Base-by-base conservation (phyloP, 2,113 vertebrate species). In the Addax nasomaculatus region DNA sequence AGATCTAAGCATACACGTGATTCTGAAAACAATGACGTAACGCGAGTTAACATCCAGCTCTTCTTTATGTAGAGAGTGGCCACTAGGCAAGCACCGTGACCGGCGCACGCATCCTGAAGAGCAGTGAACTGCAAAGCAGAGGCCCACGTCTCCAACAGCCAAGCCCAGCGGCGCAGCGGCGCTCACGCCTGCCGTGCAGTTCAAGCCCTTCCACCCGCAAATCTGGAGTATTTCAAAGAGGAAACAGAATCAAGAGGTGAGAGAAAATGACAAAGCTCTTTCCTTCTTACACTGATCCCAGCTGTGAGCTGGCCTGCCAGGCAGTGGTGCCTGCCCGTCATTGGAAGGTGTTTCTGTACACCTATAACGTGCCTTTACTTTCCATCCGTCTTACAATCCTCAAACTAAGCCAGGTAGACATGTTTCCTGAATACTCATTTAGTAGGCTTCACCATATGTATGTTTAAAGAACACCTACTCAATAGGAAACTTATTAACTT, bases 401-500 rank as follows among this genome's bases (percentile, higher is more conserved):
- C n/a, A 95, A 57, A 86, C 49, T 33, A 89, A 85, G 58, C 55
- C 33, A 91, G 43, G 43, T 47, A 51, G 78, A 76, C 92, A 64
- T 53, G 29, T 53, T 85, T 88, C 53, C 89, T 81, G 49, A 85
- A 81, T 95, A 80, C 33, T 88, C 58, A 93, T 33, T 70, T 62
- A 93, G 70, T 27, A 97, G 47, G 47, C 43, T 43, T 91, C 78
- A 81, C 47, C 81, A 85, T 64, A n/a, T 43, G 36, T 10, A 45
- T 15, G 8, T 58, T 81, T 90, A 43, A 79, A 86, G 55, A 89
- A 93, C 45, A 83, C 70, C 78, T 90, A 92, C 33, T 96, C 67
- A 88, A 85, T 0, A 90, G 85, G 51, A 92, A 95, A 94, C 36
- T 70, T 80, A 96, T 7, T 94, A 88, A 88, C 30, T 93, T 91